Conservation (phyloP, 2,888 invertebrate species). For the Stenotaenia linearis region DNA sequence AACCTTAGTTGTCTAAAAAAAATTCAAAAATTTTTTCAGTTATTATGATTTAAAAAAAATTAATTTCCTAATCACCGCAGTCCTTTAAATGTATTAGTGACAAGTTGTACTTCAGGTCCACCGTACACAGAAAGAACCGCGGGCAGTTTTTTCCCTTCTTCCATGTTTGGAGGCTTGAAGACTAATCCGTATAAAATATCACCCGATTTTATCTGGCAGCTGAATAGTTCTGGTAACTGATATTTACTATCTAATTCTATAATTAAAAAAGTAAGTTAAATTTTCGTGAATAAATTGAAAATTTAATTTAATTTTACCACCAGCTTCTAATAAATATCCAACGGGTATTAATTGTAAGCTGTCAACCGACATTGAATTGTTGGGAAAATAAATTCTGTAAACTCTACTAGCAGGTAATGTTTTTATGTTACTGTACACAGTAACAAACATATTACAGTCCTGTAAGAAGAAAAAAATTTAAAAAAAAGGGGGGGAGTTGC, state of each 20-base stretch:
- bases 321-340: constrained; percentile 54
- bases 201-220: constrained; percentile 61
- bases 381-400: constrained; percentile 58
- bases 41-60: background rate
- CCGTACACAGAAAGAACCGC: constrained; percentile 96
- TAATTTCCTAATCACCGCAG: constrained; percentile 52
- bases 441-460: constrained; percentile 65
- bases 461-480: constrained; percentile 33
- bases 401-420: constrained; percentile 68
- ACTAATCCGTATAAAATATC: constrained; percentile 78
- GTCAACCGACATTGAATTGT: constrained; percentile 57
- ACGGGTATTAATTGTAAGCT: constrained; percentile 62
- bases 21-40: too few relatives aligned
- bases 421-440: constrained; percentile 64
- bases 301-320: too few relatives aligned
- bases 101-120: constrained; percentile 96
- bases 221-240: constrained; percentile 66
- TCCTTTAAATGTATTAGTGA: constrained; percentile 82
- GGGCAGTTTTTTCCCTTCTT: constrained; percentile 67
- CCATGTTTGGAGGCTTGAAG: constrained; percentile 69
- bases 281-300: background rate
- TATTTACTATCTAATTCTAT: constrained; percentile 43
- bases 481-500: too few relatives aligned
- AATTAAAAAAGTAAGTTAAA: background rate
- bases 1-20: constrained; percentile 84